Evolutionary conservation across 2,797 vertebrate species (phyloP).

Genomic region (Pseudomugil gertrudae): DNA sequence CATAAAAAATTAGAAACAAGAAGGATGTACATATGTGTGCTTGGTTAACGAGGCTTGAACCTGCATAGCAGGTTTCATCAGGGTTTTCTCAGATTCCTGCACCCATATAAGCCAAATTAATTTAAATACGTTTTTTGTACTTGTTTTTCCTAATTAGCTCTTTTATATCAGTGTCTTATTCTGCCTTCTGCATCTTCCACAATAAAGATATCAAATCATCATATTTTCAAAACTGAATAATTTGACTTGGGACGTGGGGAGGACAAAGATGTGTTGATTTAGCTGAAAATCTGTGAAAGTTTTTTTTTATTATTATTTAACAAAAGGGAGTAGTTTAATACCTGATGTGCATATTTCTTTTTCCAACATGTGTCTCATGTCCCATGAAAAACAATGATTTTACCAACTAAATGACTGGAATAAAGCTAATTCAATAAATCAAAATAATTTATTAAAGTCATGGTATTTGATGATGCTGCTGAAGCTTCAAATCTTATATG

Average conservation of each 20-base stretch:
- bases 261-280: too few relatives aligned
- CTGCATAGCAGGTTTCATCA: not conserved
- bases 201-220: too few relatives aligned
- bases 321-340: not conserved
- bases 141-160: too few relatives aligned
- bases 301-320: too few relatives aligned
- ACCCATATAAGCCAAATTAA: not conserved
- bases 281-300: too few relatives aligned
- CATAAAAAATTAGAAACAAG: too few relatives aligned
- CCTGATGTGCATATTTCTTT: not conserved
- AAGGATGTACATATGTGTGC: too few relatives aligned
- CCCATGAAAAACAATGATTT: constrained; percentile 13
- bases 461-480: constrained; percentile 22
- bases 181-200: too few relatives aligned
- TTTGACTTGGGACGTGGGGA: too few relatives aligned
- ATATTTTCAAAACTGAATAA: too few relatives aligned
- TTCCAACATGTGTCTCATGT: not conserved
- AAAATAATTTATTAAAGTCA: constrained; percentile 36
- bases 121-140: not conserved
- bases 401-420: constrained; percentile 45
- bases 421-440: constrained; percentile 43
- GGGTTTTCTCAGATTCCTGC: not conserved
- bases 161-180: too few relatives aligned
- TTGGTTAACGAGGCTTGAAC: not conserved
- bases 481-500: not conserved